Base-by-base conservation (phyloP, 2,797 vertebrate genomes). In the Streptopelia turtur region DNA sequence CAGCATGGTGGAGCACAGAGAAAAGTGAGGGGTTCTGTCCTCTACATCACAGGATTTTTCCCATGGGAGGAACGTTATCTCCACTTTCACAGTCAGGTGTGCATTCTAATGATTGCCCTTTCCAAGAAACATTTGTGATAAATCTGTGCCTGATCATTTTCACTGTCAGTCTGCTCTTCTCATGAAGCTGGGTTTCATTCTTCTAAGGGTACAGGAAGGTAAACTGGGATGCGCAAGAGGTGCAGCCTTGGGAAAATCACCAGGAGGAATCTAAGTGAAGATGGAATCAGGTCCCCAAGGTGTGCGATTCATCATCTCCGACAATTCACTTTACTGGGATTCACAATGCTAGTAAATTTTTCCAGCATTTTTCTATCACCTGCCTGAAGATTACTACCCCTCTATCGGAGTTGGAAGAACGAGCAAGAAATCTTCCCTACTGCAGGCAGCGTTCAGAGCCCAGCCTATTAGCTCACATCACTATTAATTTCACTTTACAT, bases 401-500 rank as follows among this genome's bases (percentile, higher is more conserved):
- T 92, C 64, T 41, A 6, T 80, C 23, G 21, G 31, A 76, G 16
- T 7, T 47, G 56, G 63, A 83, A 76, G 55, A 83, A 55, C 17
- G 57, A 88, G 55, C 30, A 81, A 53, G 31, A 87, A 79, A n/a
- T 64, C 43, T 63, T 63, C 64, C 49, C 53, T 27, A 1, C 3
- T 79, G 59, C 75, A 82, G 59, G 9, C 63, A 90, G 90, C 85
- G 87, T 91, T 81, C 91, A 96, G 90, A 95, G 70, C 77, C 28
- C 63, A 87, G 68, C 39, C 71, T 76, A 50, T 93, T 95, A 92
- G 68, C 56, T 92, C 87, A 53, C 49, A 93, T 95, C 77, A 66
- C 68, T 87, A 53, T 16, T 83, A 39, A 93, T 93, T 94, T 93
- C 10, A 60, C 90, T 90, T 95, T 60, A 84, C 89, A 97, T 95